Percentiles rank a stretch among this genome's conserved stretches.
Conservation (phyloP, 2,797 vertebrate species). For the Atherinosoma microstoma region DNA sequence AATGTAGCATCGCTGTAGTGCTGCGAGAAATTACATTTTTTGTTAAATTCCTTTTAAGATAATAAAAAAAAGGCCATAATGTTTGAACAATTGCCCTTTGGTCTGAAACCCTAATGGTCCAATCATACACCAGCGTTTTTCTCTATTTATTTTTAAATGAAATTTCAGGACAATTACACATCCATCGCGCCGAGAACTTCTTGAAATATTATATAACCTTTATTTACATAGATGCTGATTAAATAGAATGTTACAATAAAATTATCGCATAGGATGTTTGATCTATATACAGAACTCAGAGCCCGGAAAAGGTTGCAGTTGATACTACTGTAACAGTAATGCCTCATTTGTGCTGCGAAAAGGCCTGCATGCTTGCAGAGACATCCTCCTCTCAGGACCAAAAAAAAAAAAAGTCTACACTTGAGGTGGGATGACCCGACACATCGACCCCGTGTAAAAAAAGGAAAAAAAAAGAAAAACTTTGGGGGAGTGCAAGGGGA, state of each 20-base stretch:
- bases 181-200: constrained; percentile 53
- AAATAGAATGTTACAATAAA: constrained; percentile 90
- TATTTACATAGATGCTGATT: constrained; percentile 90
- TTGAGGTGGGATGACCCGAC: constrained; percentile 30
- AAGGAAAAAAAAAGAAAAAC: background rate
- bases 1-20: background rate
- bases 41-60: background rate
- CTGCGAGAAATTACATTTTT: background rate
- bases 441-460: background rate
- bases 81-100: background rate
- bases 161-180: constrained; percentile 52
- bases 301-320: constrained; percentile 53
- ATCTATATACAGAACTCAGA: constrained; percentile 82
- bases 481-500: background rate
- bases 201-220: constrained; percentile 87
- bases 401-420: constrained; percentile 6
- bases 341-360: constrained; percentile 37
- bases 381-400: constrained; percentile 27
- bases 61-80: background rate
- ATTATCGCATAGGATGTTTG: constrained; percentile 80
- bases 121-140: background rate
- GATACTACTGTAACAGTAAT: constrained; percentile 16
- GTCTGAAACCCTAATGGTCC: background rate
- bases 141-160: background rate
- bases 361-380: constrained; percentile 54